Base-by-base conservation (phyloP, 2,888 invertebrate genomes). In the Ditula angustiorana region DNA sequence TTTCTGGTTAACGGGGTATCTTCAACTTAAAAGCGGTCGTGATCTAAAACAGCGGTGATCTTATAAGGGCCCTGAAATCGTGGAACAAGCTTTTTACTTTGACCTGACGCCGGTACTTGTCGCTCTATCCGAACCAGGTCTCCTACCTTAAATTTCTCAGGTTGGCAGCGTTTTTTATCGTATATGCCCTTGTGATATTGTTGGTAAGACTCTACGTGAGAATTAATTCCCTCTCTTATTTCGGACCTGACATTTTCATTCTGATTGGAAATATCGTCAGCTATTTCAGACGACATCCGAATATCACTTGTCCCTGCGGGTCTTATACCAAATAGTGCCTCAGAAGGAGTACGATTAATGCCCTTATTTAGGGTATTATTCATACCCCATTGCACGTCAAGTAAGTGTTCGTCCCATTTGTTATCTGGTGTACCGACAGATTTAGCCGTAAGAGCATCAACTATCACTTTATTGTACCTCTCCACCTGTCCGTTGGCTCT, bases 41-140 rank as follows among this genome's bases (percentile, higher is more conserved):
- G 19, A 5, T 28, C 49, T 16, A 49, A n/a, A 13, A 49, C 26
- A 7, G 49, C 28, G 0, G 26, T 49, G 8, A 49, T 49, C 16
- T 49, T 49, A 16, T 49, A n/a, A n/a, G n/a, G n/a, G n/a, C n/a
- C n/a, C n/a, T n/a, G n/a, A n/a, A n/a, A n/a, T n/a, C n/a, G n/a
- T 21, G 5, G 49, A 16, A 26, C 49, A 8, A 41, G 41, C 16
- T 41, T 41, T 19, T 41, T 41, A 8, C 41, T 41, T 41, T 41
- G 41, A 5, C 49, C 28, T 49, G 49, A 16, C 3, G 46, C 50
- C 11, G 61, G 30, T 16, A 53, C 28, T 35, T 61, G 55, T 5
- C 56, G 23, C 37, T 58, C 65, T 11, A 65, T 37, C n/a, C 67
- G 53, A 19, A 64, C 64, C 35, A 64, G 49, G 41, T 67, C 64